These are phyloP conservation scores for Siphonodentalium dalli DNA, from an alignment of 2,888 invertebrate genomes.

Conservation along the genomic window DNA sequence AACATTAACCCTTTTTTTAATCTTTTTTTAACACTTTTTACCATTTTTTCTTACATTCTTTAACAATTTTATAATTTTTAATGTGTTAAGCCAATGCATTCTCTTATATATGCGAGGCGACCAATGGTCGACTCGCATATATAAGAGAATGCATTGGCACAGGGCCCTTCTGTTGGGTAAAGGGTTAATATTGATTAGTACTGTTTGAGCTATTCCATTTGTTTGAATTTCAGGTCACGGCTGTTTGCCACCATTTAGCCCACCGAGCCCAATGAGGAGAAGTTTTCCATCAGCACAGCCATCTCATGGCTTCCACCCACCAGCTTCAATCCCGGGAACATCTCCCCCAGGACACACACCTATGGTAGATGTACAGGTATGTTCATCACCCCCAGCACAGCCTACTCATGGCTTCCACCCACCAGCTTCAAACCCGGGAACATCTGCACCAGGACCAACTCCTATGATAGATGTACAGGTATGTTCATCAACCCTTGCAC, in stretches of 20 bases:
- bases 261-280: conserved; percentile 72
- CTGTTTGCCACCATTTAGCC: conserved; percentile 64
- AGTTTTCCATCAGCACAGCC: conserved; percentile 28
- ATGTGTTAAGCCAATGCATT: too few species aligned
- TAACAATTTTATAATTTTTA: too few species aligned
- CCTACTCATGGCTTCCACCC: conserved; percentile 32
- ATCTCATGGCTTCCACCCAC: conserved; percentile 33
- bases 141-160: too few species aligned
- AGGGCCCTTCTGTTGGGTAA: too few species aligned
- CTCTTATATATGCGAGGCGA: too few species aligned
- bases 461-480: conserved; percentile 36
- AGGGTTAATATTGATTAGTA: too few species aligned
- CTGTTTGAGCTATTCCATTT: not conserved
- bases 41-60: too few species aligned
- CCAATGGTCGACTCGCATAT: too few species aligned
- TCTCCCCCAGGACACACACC: conserved; percentile 56
- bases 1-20: too few species aligned
- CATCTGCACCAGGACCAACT: conserved; percentile 55
- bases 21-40: too few species aligned
- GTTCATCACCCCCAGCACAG: not conserved
- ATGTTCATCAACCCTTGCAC: not conserved
- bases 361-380: conserved; percentile 33
- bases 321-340: conserved; percentile 43
- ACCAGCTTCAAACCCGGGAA: conserved; percentile 40
- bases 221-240: conserved; percentile 43